Evolutionary conservation across 2,797 vertebrate species (phyloP).

Genomic region (Gallinago solitaria): DNA sequence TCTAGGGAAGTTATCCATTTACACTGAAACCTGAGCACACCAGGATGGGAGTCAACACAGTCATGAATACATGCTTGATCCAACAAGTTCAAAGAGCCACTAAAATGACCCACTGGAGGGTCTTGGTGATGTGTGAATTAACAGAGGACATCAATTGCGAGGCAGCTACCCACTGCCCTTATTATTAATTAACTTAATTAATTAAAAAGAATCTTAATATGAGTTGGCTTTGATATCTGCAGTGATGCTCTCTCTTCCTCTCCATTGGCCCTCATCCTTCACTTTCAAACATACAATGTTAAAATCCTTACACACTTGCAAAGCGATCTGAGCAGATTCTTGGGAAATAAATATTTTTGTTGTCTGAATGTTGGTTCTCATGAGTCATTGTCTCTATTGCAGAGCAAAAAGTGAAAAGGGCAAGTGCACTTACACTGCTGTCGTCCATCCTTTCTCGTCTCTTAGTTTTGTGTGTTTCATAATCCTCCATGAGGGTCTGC

Average conservation of each 20-base stretch:
- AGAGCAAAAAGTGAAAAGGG: slow-evolving; percentile 1
- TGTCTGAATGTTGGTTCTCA: not conserved
- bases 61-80: not conserved
- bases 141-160: not conserved
- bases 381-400: rapidly evolving
- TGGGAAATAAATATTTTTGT: not conserved
- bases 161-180: not conserved
- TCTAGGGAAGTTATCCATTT: not conserved
- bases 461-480: slow-evolving; percentile 95
- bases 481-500: slow-evolving; percentile 99
- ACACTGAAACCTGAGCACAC: not conserved
- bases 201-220: not conserved
- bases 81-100: not conserved
- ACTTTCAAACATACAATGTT: not conserved
- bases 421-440: slow-evolving; percentile 87
- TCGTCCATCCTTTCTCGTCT: slow-evolving; percentile 93
- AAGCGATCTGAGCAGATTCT: not conserved
- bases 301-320: not conserved
- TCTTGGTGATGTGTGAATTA: not conserved
- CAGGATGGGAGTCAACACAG: not conserved
- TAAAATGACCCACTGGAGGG: not conserved
- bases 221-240: not conserved
- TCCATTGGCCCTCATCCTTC: not conserved
- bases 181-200: not conserved
- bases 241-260: not conserved